Evolutionary conservation across 1,140 invertebrate species (phyloP), one percentile per base, ranked within the genome.

Genomic region (Drosophila tristis): DNA sequence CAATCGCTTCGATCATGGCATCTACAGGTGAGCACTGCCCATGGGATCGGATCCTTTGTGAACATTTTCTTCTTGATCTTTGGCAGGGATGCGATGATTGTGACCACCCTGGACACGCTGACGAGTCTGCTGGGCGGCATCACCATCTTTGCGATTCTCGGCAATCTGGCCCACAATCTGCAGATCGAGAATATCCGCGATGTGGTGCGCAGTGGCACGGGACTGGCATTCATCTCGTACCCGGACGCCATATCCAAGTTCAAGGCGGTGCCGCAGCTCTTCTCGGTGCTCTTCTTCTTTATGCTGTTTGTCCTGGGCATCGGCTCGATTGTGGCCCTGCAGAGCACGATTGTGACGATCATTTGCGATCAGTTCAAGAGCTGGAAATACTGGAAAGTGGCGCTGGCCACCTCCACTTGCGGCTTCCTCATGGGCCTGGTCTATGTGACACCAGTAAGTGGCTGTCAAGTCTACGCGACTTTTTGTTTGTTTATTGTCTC

Each of bases 261-360:
- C 79, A 94, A 95, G 11, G 92, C 94, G 7, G 93, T 96, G 48
- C 96, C 96, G 3, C 96, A 91, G 61, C 55, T 92, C 9, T 98
- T 98, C 93, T 94, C 97, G 0, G 95, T 97, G 1, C 92, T 98
- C 1, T 98, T 98, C 93, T 98, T 98, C 93, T 92, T 98, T n/a
- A 97, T 97, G 96, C 93, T 97, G 82, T 96, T 96, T 51, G 95
- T 96, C 0, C 91, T 98, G 51, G 97, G 96, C 2, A 93, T 96
- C 11, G 97, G 97, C 2, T 96, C 96, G 58, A 94, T 95, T 43
- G 95, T 96, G 4, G 95, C 95, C 0, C 92, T 96, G 39, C 93
- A 94, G 29, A 94, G 94, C 64, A 94, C 94, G 11, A 92, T 96
- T 26, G 95, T 96, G 58, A 95, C 95, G 0, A 93, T 95, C 0